Conservation (phyloP, 2,888 invertebrate species). For the Microdon myrmicae region DNA sequence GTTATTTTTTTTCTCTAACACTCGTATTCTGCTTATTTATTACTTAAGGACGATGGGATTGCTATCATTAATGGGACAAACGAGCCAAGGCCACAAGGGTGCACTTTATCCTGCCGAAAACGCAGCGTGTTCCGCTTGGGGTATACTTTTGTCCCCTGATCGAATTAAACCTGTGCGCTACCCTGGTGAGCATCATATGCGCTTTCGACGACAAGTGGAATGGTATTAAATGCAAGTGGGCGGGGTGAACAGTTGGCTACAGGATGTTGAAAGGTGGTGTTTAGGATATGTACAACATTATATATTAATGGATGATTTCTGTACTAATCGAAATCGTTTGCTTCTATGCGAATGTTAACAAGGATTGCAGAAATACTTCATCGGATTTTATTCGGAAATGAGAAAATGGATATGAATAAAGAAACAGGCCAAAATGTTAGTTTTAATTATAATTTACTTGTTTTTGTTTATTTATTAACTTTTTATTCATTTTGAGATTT, state of each 20-base stretch:
- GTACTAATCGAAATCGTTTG: too few relatives aligned
- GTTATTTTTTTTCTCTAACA: too few relatives aligned
- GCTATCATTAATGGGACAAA: slow-evolving; percentile 44
- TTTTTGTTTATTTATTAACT: too few relatives aligned
- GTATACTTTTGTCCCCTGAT: slow-evolving; percentile 34
- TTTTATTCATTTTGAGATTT: too few relatives aligned
- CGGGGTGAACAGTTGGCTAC: slow-evolving; percentile 20
- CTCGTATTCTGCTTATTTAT: slow-evolving; percentile 46
- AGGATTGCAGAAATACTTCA: too few relatives aligned
- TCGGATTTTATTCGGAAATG: too few relatives aligned
- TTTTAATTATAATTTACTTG: too few relatives aligned
- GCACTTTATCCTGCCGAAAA: slow-evolving; percentile 32
- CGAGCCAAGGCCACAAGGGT: slow-evolving; percentile 51
- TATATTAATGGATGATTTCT: not conserved
- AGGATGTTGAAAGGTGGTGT: too few relatives aligned
- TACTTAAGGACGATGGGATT: slow-evolving; percentile 38
- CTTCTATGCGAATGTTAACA: too few relatives aligned
- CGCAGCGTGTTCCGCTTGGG: slow-evolving; percentile 31
- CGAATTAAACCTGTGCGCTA: slow-evolving; percentile 34
- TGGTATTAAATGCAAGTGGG: slow-evolving; percentile 43
- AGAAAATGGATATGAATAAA: too few relatives aligned
- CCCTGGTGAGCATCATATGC: slow-evolving; percentile 39
- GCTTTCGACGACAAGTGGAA: slow-evolving; percentile 12
- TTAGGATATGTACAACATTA: too few relatives aligned
- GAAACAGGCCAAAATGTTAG: too few relatives aligned